Conservation (phyloP, 1,140 invertebrate species). For the Cyrtorhinus lividipennis region DNA sequence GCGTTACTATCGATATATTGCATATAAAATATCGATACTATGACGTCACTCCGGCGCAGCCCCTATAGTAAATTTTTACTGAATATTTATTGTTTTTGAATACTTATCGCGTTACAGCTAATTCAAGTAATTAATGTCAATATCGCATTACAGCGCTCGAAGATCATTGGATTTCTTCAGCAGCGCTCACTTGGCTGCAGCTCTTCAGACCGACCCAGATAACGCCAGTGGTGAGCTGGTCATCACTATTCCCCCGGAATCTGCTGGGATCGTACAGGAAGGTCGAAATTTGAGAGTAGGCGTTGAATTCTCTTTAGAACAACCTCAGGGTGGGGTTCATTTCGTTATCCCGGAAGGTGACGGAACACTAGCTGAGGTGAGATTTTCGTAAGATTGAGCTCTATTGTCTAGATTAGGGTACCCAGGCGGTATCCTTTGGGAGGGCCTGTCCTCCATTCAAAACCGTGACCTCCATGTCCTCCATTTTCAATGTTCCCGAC, state of each 20-base stretch:
- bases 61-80: too few relatives aligned
- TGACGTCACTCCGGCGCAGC: too few relatives aligned
- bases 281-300: conserved; percentile 64
- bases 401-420: too few relatives aligned
- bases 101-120: too few relatives aligned
- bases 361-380: conserved; percentile 53
- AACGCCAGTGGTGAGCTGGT: conserved; percentile 77
- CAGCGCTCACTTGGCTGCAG: conserved; percentile 56
- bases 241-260: conserved; percentile 70
- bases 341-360: conserved; percentile 84
- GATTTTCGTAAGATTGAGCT: neutral
- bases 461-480: too few relatives aligned
- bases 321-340: conserved; percentile 83
- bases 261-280: conserved; percentile 63
- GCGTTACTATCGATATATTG: too few relatives aligned
- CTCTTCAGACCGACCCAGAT: conserved; percentile 77
- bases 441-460: too few relatives aligned
- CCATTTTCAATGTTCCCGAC: too few relatives aligned
- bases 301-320: conserved; percentile 89
- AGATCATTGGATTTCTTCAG: conserved; percentile 73
- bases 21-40: too few relatives aligned
- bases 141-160: conserved; percentile 40
- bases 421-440: too few relatives aligned
- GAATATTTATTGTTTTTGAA: too few relatives aligned
- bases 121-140: too few relatives aligned